Evolutionary conservation across 2,888 invertebrate genomes (phyloP), one percentile per base, ranked within the genome.

Genomic region (Chloroclysta siterata): DNA sequence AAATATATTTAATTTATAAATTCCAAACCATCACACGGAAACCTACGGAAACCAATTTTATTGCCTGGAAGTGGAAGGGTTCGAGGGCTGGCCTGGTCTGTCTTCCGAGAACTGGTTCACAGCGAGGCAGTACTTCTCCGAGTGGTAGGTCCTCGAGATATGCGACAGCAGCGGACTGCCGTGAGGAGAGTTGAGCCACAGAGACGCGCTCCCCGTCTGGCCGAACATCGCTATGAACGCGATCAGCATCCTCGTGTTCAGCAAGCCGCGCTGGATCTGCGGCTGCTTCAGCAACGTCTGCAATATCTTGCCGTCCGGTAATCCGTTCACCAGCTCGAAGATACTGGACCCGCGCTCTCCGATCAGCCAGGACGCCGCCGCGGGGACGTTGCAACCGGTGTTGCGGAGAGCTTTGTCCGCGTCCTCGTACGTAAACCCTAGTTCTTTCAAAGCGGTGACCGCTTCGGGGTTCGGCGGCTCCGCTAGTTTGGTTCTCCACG

Each of bases 161-260:
- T 93, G 93, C 0, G 91, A 88, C 0, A 93, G 76, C 33, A 93
- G 70, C 0, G 92, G 92, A 67, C 87, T 89, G 0, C 93, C 93
- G 62, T 91, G 93, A 0, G 93, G 91, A 0, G 93, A 91, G 46
- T 90, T 90, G 4, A 92, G 72, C 93, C 93, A 93, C 1, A 93
- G 62, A 0, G 89, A 79, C 4, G 93, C 91, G 64, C 87, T 90
- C 5, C 90, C 91, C 0, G 86, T 85, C 69, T 89, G 89, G 0
- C 91, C 91, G 0, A 92, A 90, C 90, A 92, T 92, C 0, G 89
- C 89, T 57, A 92, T 91, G 50, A 93, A 93, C 0, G 93, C 93
- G 0, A 88, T 86, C 59, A 93, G 58, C 93, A 93, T 92, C 22
- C 93, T 76, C 0, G 92, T 92, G 44, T 93, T 93, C 10, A 93